Conservation (phyloP, 1,140 invertebrate species). For the Caerostris extrusa region DNA sequence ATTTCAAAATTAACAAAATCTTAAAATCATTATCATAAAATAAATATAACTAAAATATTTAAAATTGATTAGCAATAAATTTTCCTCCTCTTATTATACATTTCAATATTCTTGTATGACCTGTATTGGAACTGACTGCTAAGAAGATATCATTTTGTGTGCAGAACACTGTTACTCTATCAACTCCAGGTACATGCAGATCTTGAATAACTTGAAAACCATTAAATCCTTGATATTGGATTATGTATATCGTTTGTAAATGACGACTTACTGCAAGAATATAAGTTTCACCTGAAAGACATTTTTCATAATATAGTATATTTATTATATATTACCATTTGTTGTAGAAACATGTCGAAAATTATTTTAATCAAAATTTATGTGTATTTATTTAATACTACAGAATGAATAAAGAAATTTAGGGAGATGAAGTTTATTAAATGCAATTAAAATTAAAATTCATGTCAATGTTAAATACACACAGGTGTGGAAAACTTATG, state of each 20-base stretch:
- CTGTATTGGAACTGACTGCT: constrained; percentile 17
- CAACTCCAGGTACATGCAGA: constrained; percentile 46
- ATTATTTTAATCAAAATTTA: neutral
- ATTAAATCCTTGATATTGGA: constrained; percentile 54
- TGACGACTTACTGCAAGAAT: constrained; percentile 56
- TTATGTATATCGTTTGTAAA: constrained; percentile 49
- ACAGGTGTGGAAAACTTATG: too few species aligned
- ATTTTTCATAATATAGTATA: neutral
- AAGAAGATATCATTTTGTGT: constrained; percentile 31
- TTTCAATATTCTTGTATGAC: constrained; percentile 58
- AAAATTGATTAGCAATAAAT: neutral
- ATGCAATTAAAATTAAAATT: too few species aligned
- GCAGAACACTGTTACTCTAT: neutral
- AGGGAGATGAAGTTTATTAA: too few species aligned
- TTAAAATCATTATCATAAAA: too few species aligned
- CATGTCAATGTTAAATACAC: too few species aligned
- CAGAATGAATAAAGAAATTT: too few species aligned
- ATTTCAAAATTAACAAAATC: too few species aligned
- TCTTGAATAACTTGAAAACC: constrained; percentile 68
- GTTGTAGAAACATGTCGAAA: neutral
- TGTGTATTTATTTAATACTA: too few species aligned
- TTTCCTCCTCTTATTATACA: neutral
- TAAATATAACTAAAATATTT: too few species aligned
- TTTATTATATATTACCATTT: neutral
- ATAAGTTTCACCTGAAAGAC: constrained; percentile 67